A percentile compares a stretch with the other conserved stretches of the same genome.
phyloP scores from a whole-genome alignment of 2,888 invertebrate genomes.

The Sinohyriopsis cumingii region DNA sequence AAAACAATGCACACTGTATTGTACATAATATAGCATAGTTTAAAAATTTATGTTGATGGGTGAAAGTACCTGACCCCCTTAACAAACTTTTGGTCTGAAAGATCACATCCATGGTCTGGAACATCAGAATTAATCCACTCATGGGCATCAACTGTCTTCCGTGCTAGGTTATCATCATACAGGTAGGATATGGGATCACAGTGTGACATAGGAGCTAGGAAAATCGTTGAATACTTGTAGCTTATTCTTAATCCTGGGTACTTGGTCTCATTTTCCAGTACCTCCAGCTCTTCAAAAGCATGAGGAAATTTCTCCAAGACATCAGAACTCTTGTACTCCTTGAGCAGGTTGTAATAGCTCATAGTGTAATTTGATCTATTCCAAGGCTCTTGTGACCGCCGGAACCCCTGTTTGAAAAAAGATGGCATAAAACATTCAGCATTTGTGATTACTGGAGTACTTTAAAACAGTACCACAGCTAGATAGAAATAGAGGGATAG shows the following conservation, averaged over 20 bases:
- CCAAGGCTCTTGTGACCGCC: constrained; percentile 68
- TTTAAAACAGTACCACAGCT: no score
- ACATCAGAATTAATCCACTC: constrained; percentile 69
- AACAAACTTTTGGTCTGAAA: constrained; percentile 63
- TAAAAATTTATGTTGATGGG: no score
- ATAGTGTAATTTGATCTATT: constrained; percentile 57
- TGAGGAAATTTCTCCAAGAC: constrained; percentile 55
- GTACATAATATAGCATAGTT: no score
- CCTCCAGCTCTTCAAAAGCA: constrained; percentile 65
- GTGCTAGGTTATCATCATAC: constrained; percentile 70
- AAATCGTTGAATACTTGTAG: constrained; percentile 71
- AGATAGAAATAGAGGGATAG: no score
- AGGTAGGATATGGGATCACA: constrained; percentile 72
- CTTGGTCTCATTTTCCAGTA: constrained; percentile 56
- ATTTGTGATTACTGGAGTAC: no score
- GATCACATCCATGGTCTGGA: constrained; percentile 64
- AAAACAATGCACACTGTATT: no score
- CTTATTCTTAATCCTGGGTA: constrained; percentile 70
- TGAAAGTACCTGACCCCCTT: constrained; percentile 67
- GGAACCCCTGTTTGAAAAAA: constrained; percentile 60
- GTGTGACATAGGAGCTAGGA: constrained; percentile 71
- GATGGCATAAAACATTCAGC: neutral
- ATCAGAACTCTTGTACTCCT: constrained; percentile 68
- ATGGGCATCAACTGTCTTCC: constrained; percentile 72
- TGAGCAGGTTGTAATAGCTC: constrained; percentile 71